These are phyloP conservation scores for Charina bottae DNA, from an alignment of 2,113 vertebrate species.

Conservation along the genomic window DNA sequence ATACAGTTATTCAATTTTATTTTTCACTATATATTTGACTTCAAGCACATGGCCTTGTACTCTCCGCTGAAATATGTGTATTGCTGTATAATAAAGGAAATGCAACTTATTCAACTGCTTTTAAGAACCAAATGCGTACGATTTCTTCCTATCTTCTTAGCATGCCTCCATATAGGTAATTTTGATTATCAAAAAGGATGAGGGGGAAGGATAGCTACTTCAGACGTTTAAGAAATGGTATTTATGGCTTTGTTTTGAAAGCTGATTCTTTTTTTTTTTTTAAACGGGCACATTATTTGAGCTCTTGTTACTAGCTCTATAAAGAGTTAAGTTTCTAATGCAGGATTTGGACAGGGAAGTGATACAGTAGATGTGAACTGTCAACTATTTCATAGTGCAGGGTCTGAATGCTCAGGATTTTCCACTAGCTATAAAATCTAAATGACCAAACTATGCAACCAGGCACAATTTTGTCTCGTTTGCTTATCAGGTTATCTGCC, in stretches of 20 bases:
- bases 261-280: neutral
- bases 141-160: neutral
- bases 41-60: neutral
- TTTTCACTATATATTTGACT: slow-evolving; percentile 13
- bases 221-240: neutral
- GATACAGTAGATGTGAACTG: neutral
- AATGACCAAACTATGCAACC: neutral
- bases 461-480: neutral
- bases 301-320: neutral
- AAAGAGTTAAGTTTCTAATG: neutral
- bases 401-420: neutral
- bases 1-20: neutral
- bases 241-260: neutral
- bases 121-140: neutral
- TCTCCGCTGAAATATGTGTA: neutral
- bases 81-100: slow-evolving; percentile 14
- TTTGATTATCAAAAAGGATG: neutral
- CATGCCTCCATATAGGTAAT: too few relatives aligned
- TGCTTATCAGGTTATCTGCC: neutral
- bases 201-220: neutral
- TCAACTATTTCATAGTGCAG: neutral
- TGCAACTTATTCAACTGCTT: neutral
- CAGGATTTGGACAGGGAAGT: neutral
- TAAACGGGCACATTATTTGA: neutral
- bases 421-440: neutral